Conservation (phyloP, 2,113 vertebrate species). For the Trichomycterus rosablanca region DNA sequence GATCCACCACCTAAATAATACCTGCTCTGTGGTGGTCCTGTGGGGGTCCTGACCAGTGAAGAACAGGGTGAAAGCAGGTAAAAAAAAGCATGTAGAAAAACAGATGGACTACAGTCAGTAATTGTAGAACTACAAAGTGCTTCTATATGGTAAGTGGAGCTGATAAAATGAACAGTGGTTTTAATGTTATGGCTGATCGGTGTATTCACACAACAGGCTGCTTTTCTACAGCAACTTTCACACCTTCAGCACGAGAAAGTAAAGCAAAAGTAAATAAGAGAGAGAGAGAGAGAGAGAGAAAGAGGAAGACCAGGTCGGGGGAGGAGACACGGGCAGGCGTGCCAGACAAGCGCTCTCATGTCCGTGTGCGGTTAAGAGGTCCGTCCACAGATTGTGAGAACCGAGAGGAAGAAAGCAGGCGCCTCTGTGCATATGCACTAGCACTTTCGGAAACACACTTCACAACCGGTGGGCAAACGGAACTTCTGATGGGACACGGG, state of each 20-base stretch:
- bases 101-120: no score
- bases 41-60: neutral
- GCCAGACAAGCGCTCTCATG: neutral
- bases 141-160: no score
- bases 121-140: no score
- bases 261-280: neutral
- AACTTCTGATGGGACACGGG: slow-evolving; percentile 14
- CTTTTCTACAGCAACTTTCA: neutral
- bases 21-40: no score
- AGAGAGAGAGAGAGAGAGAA: neutral
- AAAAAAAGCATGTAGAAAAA: no score
- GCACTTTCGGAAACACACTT: neutral
- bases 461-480: neutral
- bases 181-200: no score
- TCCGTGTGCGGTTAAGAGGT: neutral
- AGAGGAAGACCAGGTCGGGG: neutral
- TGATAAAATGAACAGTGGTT: no score
- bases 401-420: slow-evolving; percentile 11
- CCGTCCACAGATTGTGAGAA: neutral
- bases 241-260: no score
- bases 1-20: no score
- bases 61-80: neutral
- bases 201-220: neutral
- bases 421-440: neutral
- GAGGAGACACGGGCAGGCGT: neutral